Evolutionary conservation across 2,113 vertebrate genomes (phyloP).

Genomic region (Caloenas nicobarica): DNA sequence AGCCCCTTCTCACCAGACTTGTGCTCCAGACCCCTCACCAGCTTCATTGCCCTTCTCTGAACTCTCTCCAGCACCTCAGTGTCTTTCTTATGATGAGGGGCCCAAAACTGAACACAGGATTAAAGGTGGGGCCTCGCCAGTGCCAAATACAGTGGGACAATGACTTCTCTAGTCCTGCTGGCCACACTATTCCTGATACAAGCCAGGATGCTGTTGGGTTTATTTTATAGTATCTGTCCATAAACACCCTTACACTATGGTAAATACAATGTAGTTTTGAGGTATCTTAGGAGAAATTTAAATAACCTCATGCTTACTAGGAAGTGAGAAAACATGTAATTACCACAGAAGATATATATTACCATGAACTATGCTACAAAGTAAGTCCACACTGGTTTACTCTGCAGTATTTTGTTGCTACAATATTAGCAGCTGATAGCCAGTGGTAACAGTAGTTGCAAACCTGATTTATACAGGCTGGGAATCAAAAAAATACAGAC

Average conservation of each 20-base stretch:
- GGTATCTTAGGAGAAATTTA: not conserved
- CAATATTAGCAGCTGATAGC: not conserved
- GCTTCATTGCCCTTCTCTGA: too few relatives aligned
- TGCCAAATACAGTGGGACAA: too few relatives aligned
- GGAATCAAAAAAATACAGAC: not conserved
- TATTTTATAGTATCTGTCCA: not conserved
- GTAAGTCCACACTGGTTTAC: not conserved
- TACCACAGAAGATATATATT: not conserved
- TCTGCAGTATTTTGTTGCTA: not conserved
- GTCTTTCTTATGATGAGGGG: too few relatives aligned
- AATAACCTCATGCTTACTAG: not conserved
- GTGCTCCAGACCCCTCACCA: too few relatives aligned
- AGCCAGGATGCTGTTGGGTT: not conserved
- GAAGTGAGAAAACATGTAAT: not conserved
- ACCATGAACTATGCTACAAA: not conserved
- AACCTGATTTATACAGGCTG: not conserved
- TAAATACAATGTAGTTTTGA: not conserved
- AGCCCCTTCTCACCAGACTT: too few relatives aligned
- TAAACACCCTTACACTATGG: not conserved
- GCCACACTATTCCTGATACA: too few relatives aligned
- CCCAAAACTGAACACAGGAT: too few relatives aligned
- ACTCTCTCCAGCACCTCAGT: too few relatives aligned
- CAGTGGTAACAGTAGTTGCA: not conserved
- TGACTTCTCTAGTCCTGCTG: too few relatives aligned
- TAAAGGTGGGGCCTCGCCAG: too few relatives aligned